Conservation (phyloP, 2,888 invertebrate species). For the Drosophila prostipennis region DNA sequence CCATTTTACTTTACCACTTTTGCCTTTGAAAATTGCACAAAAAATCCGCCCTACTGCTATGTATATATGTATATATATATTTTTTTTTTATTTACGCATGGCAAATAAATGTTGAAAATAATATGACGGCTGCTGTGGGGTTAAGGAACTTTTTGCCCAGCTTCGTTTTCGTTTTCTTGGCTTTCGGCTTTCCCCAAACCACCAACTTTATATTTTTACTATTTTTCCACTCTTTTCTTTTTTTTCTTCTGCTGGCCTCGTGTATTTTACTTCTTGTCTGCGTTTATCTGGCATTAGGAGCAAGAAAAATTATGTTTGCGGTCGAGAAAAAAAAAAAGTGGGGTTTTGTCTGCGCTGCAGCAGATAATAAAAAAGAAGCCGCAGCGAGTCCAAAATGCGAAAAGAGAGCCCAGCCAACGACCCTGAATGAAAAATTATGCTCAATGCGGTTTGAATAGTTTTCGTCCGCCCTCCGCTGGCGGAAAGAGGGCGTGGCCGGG, state of each 20-base stretch:
- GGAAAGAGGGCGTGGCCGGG: conserved; percentile 27
- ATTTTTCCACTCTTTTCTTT: background rate
- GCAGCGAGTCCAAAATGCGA: conserved; percentile 18
- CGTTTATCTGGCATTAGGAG: conserved; percentile 70
- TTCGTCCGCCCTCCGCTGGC: background rate
- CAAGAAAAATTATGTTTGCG: conserved; percentile 72
- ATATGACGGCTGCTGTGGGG: conserved; percentile 58
- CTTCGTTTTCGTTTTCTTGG: conserved; percentile 44
- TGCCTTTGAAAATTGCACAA: conserved; percentile 46
- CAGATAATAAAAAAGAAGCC: conserved; percentile 49
- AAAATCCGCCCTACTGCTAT: conserved; percentile 2
- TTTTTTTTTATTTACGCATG: conserved; percentile 63
- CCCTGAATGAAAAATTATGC: conserved; percentile 62
- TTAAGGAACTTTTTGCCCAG: conserved; percentile 68
- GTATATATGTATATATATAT: background rate
- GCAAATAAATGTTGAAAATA: conserved; percentile 79
- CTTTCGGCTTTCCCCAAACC: conserved; percentile 13
- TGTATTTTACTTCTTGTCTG: conserved; percentile 60
- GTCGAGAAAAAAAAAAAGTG: conserved; percentile 10
- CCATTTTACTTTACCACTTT: conserved; percentile 46
- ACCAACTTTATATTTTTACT: background rate
- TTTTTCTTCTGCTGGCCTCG: conserved; percentile 25
- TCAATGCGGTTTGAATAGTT: conserved; percentile 45
- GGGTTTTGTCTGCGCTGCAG: conserved; percentile 36
- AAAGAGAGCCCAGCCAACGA: conserved; percentile 47